Evolutionary conservation across 2,113 vertebrate genomes (phyloP), one percentile per base, ranked within the genome.

Genomic region (Megaceryle torquata): DNA sequence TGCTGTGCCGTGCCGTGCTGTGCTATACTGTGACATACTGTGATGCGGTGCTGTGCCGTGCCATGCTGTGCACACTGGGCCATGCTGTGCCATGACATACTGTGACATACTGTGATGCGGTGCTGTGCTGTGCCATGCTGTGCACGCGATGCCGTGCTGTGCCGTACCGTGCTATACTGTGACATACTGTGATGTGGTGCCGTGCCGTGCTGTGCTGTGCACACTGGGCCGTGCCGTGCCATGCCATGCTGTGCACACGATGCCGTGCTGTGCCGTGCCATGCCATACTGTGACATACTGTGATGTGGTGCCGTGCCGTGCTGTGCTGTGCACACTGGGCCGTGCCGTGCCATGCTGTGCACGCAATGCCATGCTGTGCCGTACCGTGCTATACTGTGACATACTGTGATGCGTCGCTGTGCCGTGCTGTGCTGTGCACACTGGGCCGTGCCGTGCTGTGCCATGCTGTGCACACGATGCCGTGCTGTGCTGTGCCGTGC

Each of bases 151-250:
- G n/a, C n/a, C n/a, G n/a, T n/a, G n/a, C n/a, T n/a, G 2, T 5
- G 26, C 43, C 0, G 1, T 12, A 31, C 63, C 75, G 6, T 0
- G 2, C 78, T 6, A 2, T 1, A 37, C 37, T 37, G 37, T 37
- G 37, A 37, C 37, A 37, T 37, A 37, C 37, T 37, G 37, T 37
- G 37, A 37, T 37, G 37, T 37, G 37, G 37, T 37, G 8, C 26
- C 29, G 31, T n/a, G 20, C 19, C 20, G 12, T 48, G 48, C 48
- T 19, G 20, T 3, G 18, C 56, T 0, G 0, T 15, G 37, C 74
- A 31, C 18, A 35, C 33, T 4, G 1, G n/a, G n/a, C n/a, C n/a
- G n/a, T 59, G 19, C 56, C 11, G 11, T n/a, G 56, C 56, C 56
- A n/a, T 15, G 15, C 53, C 8, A 8, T 37, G 37, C 37, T 54